Evolutionary conservation across 2,888 invertebrate genomes (phyloP).

Genomic region (Thumatha senex): DNA sequence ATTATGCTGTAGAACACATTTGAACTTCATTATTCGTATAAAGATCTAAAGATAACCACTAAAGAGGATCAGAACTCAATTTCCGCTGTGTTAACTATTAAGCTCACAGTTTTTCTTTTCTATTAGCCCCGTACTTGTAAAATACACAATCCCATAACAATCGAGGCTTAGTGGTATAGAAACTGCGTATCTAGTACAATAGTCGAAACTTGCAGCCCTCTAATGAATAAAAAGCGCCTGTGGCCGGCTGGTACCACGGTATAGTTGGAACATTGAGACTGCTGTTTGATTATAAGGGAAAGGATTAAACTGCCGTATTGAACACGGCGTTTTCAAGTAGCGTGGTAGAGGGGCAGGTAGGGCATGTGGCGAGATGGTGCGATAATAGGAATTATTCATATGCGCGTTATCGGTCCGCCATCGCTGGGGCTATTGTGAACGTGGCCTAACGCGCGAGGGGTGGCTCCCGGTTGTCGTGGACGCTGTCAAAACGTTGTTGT

Average conservation of each 20-base stretch:
- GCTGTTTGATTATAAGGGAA: conserved; percentile 32
- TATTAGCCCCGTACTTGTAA: conserved; percentile 59
- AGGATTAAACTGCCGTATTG: conserved; percentile 47
- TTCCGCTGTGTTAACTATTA: conserved; percentile 53
- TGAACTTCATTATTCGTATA: not conserved
- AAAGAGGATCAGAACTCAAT: conserved; percentile 54
- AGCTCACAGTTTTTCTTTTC: conserved; percentile 60
- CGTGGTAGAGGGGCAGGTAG: conserved; percentile 79
- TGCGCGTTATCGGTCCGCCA: conserved; percentile 79
- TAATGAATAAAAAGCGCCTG: conserved; percentile 77
- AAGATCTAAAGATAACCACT: conserved; percentile 31
- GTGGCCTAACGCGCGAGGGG: conserved; percentile 75
- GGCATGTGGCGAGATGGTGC: conserved; percentile 82
- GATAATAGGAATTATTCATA: conserved; percentile 83
- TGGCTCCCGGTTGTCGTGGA: conserved; percentile 74
- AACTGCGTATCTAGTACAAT: conserved; percentile 74
- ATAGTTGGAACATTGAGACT: conserved; percentile 33
- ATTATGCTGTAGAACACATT: not conserved
- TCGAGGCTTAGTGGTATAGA: conserved; percentile 72
- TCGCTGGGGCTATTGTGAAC: conserved; percentile 78
- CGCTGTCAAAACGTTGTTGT: conserved; percentile 78
- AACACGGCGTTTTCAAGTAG: conserved; percentile 51
- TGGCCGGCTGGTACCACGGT: conserved; percentile 62
- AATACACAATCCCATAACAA: conserved; percentile 72
- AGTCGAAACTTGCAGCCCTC: conserved; percentile 74